Evolutionary conservation across 2,797 vertebrate genomes (phyloP).

Genomic region (Lateolabrax maculatus): DNA sequence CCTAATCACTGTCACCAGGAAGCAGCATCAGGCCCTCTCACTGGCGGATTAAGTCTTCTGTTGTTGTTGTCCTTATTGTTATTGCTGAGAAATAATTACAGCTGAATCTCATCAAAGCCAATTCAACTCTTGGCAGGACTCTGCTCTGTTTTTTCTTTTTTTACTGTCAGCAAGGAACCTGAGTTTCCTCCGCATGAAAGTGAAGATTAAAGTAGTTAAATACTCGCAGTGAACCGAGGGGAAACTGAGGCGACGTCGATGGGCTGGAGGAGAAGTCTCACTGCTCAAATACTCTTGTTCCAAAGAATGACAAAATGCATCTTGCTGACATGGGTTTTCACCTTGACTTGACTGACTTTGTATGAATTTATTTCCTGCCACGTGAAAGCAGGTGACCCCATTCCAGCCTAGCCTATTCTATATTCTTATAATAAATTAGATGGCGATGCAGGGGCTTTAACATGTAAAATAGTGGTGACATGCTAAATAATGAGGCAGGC

Average conservation of each 20-base stretch:
- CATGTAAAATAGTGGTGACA: conserved; percentile 92
- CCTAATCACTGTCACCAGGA: conserved; percentile 89
- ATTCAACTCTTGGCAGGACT: conserved; percentile 86
- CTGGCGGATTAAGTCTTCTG: conserved; percentile 88
- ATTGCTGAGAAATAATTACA: conserved; percentile 88
- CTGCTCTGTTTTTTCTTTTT: conserved; percentile 56
- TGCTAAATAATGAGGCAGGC: conserved; percentile 91
- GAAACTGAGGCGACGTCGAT: conserved; percentile 52
- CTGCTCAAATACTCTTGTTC: conserved; percentile 66
- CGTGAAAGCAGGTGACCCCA: conserved; percentile 86
- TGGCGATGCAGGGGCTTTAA: conserved; percentile 86
- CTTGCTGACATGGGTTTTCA: conserved; percentile 86
- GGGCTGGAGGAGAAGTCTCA: conserved; percentile 40
- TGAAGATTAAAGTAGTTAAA: conserved; percentile 76
- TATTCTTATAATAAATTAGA: conserved; percentile 89
- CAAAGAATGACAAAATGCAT: conserved; percentile 75
- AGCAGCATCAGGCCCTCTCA: conserved; percentile 86
- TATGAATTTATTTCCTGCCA: conserved; percentile 83
- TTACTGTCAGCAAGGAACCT: conserved; percentile 71
- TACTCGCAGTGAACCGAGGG: conserved; percentile 41
- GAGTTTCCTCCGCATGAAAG: conserved; percentile 72
- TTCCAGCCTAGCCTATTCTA: conserved; percentile 83
- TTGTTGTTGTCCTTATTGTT: conserved; percentile 88
- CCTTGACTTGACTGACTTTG: conserved; percentile 89
- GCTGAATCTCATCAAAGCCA: conserved; percentile 88